Conservation (phyloP, 2,113 vertebrate species). For the Aegotheles bennettii region DNA sequence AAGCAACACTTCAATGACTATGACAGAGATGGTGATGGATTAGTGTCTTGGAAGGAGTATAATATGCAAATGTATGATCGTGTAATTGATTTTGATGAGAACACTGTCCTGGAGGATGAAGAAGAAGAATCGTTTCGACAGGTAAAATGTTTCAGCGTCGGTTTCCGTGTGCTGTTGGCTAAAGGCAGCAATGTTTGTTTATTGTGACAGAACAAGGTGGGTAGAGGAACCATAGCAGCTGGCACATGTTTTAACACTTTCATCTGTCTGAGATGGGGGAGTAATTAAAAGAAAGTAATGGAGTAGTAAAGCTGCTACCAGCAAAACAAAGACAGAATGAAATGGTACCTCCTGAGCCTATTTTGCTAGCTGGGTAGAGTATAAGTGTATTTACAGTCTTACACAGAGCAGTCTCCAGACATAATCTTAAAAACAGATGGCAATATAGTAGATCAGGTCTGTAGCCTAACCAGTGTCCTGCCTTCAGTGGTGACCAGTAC, state of each 20-base stretch:
- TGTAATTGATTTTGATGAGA: constrained; percentile 82
- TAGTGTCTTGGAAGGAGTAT: constrained; percentile 91
- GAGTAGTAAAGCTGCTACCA: constrained; percentile 3
- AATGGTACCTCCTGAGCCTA: neutral
- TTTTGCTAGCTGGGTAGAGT: neutral
- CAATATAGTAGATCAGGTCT: neutral
- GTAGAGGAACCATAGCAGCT: neutral
- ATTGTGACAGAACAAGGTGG: neutral
- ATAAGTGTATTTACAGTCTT: neutral
- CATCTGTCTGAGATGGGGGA: neutral
- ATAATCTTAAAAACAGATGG: fast-evolving
- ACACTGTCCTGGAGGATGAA: constrained; percentile 78
- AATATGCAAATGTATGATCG: constrained; percentile 85
- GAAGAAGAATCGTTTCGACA: constrained; percentile 91
- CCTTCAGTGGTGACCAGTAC: neutral
- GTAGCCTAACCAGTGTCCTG: neutral
- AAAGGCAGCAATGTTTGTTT: neutral
- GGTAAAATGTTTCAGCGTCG: constrained; percentile 69
- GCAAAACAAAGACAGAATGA: neutral
- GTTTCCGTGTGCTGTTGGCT: neutral
- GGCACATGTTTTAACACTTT: constrained; percentile 20
- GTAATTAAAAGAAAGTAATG: constrained; percentile 10
- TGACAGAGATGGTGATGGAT: constrained; percentile 82
- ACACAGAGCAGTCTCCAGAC: neutral
- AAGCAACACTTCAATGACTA: constrained; percentile 86